These are phyloP conservation scores for Pristis pectinata DNA, from an alignment of 2,797 vertebrate genomes.

Conservation along the genomic window DNA sequence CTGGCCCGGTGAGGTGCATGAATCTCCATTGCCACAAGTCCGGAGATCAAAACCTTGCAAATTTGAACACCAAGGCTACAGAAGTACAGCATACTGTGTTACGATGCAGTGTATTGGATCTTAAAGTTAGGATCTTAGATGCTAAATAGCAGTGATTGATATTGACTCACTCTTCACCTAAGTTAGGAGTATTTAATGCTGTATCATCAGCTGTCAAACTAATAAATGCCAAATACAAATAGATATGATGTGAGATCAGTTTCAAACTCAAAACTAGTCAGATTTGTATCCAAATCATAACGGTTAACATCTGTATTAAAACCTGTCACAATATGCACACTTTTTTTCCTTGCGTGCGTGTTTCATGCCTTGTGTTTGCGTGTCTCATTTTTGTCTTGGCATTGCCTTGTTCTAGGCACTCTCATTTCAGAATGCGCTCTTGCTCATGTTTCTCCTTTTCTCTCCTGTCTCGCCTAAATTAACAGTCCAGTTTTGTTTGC, in stretches of 20 bases:
- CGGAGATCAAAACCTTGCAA: constrained; percentile 4
- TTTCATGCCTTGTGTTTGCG: constrained; percentile 39
- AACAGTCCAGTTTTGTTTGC: constrained; percentile 77
- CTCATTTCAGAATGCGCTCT: constrained; percentile 19
- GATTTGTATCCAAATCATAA: constrained; percentile 14
- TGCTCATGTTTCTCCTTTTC: constrained; percentile 28
- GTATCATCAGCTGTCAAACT: constrained; percentile 28
- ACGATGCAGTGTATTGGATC: constrained; percentile 12
- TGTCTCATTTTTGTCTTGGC: constrained; percentile 31
- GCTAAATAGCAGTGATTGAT: background rate
- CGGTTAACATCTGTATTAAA: constrained; percentile 34
- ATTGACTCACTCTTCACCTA: background rate
- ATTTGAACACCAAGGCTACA: constrained; percentile 8
- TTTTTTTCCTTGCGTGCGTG: constrained; percentile 41
- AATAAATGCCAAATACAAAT: constrained; percentile 34
- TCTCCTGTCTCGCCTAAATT: constrained; percentile 32
- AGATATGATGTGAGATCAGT: constrained; percentile 14
- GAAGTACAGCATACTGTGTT: background rate
- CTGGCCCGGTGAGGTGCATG: background rate
- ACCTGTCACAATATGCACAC: constrained; percentile 41
- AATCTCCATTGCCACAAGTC: background rate
- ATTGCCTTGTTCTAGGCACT: constrained; percentile 34
- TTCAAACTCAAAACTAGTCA: constrained; percentile 13
- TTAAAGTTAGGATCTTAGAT: constrained; percentile 24
- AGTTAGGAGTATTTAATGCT: constrained; percentile 18